Percentiles rank a stretch among this genome's conserved stretches.
Evolutionary conservation across 64 coral and sea anemone genomes (phyloP).

Genomic region (Pachyseris speciosa): DNA sequence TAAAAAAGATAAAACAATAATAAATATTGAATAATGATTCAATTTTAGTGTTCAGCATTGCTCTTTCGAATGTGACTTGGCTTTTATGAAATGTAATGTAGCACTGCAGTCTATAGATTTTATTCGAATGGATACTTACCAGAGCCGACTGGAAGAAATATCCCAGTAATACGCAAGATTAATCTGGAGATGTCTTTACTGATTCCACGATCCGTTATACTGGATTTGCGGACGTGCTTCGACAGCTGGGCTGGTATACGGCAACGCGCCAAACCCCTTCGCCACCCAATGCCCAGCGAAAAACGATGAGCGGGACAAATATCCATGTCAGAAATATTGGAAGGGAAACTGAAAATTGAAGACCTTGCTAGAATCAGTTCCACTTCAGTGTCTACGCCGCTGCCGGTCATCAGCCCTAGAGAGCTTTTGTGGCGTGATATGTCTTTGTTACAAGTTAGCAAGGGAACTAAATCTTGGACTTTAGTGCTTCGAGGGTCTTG

Average conservation of each 20-base stretch:
- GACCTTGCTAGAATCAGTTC: slow-evolving; percentile 68
- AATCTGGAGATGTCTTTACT: slow-evolving; percentile 14
- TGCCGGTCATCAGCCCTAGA: neutral
- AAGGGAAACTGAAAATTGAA: slow-evolving; percentile 49
- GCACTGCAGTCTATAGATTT: slow-evolving; percentile 5
- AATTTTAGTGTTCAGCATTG: slow-evolving; percentile 25
- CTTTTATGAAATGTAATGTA: slow-evolving; percentile 25
- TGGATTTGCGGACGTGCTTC: slow-evolving; percentile 38
- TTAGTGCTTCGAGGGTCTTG: neutral
- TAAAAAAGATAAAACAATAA: neutral
- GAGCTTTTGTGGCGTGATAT: slow-evolving; percentile 35
- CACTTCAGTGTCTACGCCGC: slow-evolving; percentile 64
- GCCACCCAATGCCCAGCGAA: slow-evolving; percentile 70
- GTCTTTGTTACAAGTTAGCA: slow-evolving; percentile 48
- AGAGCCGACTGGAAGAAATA: slow-evolving; percentile 67
- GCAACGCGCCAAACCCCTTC: slow-evolving; percentile 61
- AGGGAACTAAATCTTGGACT: slow-evolving; percentile 4
- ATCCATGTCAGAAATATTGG: slow-evolving; percentile 43
- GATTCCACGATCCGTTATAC: slow-evolving; percentile 59
- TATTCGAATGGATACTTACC: slow-evolving; percentile 45
- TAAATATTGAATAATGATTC: neutral
- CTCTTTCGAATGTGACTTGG: slow-evolving; percentile 8
- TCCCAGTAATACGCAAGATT: slow-evolving; percentile 47
- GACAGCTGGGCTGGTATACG: slow-evolving; percentile 48
- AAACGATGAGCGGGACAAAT: slow-evolving; percentile 63